Evolutionary conservation across 1,140 invertebrate species (phyloP).

Genomic region (Probaryconus sp.): DNA sequence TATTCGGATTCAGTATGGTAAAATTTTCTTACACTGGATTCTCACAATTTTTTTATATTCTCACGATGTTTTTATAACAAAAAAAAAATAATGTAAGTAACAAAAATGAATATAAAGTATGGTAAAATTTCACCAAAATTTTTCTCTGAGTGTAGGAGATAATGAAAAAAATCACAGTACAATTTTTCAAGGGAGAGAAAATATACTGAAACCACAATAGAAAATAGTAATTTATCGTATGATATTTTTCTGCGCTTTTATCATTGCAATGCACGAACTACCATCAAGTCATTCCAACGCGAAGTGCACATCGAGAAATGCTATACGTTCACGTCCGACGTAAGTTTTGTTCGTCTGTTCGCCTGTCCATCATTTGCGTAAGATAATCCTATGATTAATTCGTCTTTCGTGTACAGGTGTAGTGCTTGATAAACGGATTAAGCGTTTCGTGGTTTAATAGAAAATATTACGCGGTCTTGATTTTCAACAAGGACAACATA

Average conservation of each 20-base stretch:
- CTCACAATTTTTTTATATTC: too few relatives aligned
- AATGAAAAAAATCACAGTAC: too few relatives aligned
- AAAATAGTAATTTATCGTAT: too few relatives aligned
- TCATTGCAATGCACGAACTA: slow-evolving; percentile 4
- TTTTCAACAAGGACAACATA: slow-evolving; percentile 17
- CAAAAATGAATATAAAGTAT: too few relatives aligned
- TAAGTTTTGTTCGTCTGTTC: slow-evolving; percentile 39
- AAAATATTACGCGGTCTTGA: slow-evolving; percentile 13
- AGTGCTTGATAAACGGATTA: slow-evolving; percentile 49
- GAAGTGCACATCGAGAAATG: slow-evolving; percentile 17
- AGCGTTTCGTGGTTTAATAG: slow-evolving; percentile 19
- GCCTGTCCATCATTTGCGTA: slow-evolving; percentile 39
- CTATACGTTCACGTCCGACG: slow-evolving; percentile 16
- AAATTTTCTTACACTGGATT: too few relatives aligned
- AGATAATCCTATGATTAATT: slow-evolving; percentile 57
- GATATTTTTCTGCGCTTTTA: too few relatives aligned
- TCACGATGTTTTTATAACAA: too few relatives aligned
- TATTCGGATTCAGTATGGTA: too few relatives aligned
- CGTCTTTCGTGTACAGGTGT: slow-evolving; percentile 52
- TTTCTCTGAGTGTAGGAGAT: too few relatives aligned
- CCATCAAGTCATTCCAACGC: slow-evolving; percentile 20
- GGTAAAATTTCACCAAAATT: too few relatives aligned
- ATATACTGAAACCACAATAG: too few relatives aligned
- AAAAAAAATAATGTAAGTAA: too few relatives aligned
- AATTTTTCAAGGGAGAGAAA: background rate